Percentiles rank a stretch among this genome's conserved stretches.
phyloP scores from a whole-genome alignment of 2,888 invertebrate species.

The Xylota segnis region DNA sequence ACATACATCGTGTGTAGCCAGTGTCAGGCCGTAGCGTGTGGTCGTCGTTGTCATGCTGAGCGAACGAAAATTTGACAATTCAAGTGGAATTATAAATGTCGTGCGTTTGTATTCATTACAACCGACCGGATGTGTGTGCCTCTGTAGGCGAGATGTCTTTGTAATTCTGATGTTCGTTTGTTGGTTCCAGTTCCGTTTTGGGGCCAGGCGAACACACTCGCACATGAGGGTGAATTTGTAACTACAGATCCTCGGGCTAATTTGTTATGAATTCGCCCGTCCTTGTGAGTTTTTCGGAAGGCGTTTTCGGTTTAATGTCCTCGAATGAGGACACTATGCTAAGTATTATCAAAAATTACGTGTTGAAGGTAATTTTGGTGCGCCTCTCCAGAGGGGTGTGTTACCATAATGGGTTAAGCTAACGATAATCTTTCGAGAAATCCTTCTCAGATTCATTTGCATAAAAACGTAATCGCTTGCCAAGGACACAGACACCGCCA shows the following conservation, averaged over 20 bases:
- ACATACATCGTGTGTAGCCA: background rate
- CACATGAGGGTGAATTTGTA: slow-evolving; percentile 8
- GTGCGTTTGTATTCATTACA: slow-evolving; percentile 55
- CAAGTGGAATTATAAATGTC: slow-evolving; percentile 53
- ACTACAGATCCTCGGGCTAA: slow-evolving; percentile 23
- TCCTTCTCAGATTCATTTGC: slow-evolving; percentile 54
- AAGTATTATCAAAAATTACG: slow-evolving; percentile 13
- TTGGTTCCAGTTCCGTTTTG: background rate
- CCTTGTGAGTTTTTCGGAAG: background rate
- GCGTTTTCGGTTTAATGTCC: slow-evolving; percentile 31
- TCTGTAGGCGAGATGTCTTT: background rate
- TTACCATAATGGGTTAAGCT: background rate
- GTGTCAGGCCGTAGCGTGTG: background rate
- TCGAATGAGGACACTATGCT: background rate
- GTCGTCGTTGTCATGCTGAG: slow-evolving; percentile 7
- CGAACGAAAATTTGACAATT: slow-evolving; percentile 48
- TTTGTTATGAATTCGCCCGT: slow-evolving; percentile 7
- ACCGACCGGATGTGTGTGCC: background rate
- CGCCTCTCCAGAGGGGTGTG: slow-evolving; percentile 18
- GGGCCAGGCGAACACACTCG: background rate
- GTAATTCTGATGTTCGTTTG: slow-evolving; percentile 7
- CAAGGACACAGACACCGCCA: slow-evolving; percentile 51
- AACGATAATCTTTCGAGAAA: slow-evolving; percentile 38
- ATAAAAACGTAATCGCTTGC: slow-evolving; percentile 63
- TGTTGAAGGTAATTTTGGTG: background rate